phyloP scores from a whole-genome alignment of 2,797 vertebrate genomes.

The Galaxias olidus region DNA sequence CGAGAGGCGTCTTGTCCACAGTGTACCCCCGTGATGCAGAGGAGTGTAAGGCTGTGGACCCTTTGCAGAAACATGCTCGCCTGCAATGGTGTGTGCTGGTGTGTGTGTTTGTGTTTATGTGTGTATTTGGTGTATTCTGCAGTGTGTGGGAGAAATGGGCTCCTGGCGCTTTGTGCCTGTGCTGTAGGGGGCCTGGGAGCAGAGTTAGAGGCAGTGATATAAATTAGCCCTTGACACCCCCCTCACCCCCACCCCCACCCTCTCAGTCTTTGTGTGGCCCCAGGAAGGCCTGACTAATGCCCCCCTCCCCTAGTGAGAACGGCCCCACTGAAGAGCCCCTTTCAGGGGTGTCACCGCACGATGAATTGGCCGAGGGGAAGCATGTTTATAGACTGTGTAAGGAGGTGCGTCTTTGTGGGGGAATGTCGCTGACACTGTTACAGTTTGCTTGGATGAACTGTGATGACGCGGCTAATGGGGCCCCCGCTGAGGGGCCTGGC shows the following conservation, averaged over 20 bases:
- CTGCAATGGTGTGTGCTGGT: not conserved
- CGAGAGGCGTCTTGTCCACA: too few species aligned
- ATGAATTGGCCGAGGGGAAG: slow-evolving; percentile 84
- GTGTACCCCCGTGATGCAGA: too few species aligned
- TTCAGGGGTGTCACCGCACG: slow-evolving; percentile 77
- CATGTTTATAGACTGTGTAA: slow-evolving; percentile 94
- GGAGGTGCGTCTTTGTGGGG: slow-evolving; percentile 90
- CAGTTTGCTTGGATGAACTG: slow-evolving; percentile 89
- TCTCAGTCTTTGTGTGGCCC: slow-evolving; percentile 72
- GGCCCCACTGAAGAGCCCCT: slow-evolving; percentile 67
- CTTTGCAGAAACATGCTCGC: not conserved
- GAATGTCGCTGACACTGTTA: slow-evolving; percentile 88
- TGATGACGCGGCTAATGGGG: slow-evolving; percentile 85
- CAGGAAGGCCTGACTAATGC: slow-evolving; percentile 62
- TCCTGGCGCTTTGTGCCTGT: slow-evolving; percentile 51
- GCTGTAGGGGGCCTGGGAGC: slow-evolving; percentile 73
- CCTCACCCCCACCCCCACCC: slow-evolving; percentile 60
- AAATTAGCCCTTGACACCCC: slow-evolving; percentile 80
- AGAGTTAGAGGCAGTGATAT: slow-evolving; percentile 69
- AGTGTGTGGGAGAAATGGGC: slow-evolving; percentile 17
- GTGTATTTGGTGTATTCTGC: not conserved
- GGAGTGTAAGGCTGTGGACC: too few species aligned
- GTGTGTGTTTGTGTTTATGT: not conserved
- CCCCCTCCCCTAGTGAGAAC: slow-evolving; percentile 66
- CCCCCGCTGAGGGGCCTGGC: slow-evolving; percentile 67